A percentile compares a stretch with the other conserved stretches of the same genome.
Evolutionary conservation across 2,113 vertebrate species (phyloP).

Genomic region (Neotragus pygmaeus): DNA sequence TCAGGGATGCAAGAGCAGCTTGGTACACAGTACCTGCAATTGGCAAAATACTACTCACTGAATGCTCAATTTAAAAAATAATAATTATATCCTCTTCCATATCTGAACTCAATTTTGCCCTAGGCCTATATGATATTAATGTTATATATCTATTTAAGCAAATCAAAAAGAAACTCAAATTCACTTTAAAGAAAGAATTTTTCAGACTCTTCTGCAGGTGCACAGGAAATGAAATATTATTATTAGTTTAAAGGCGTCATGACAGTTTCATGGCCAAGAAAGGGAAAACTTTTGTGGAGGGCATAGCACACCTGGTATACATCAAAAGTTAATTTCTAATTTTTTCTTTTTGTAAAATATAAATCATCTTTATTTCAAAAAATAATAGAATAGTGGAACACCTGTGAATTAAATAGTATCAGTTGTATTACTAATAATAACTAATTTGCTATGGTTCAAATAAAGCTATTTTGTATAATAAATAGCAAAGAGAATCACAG

Average conservation of each 20-base stretch:
- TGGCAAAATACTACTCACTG: not conserved
- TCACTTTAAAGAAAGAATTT: not conserved
- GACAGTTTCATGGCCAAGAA: constrained; percentile 23
- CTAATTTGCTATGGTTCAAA: not conserved
- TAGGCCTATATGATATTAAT: not conserved
- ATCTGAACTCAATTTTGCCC: not conserved
- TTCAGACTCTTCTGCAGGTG: not conserved
- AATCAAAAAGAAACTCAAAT: not conserved
- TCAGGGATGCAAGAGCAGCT: not conserved
- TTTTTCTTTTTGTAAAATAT: not conserved
- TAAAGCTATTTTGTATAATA: not conserved
- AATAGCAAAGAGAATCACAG: not conserved
- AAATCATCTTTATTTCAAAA: constrained; percentile 31
- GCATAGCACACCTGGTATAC: not conserved
- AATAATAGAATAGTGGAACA: not conserved
- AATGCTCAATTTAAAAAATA: not conserved
- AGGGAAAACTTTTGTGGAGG: not conserved
- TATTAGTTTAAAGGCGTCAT: constrained; percentile 23
- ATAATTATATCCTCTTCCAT: not conserved
- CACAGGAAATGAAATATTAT: constrained; percentile 32
- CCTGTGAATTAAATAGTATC: not conserved
- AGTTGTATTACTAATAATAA: not conserved
- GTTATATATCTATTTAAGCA: not conserved
- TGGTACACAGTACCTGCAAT: not conserved
- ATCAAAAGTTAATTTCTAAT: constrained; percentile 36